These are phyloP conservation scores for Pollenia griseotomentosa DNA, from an alignment of 2,888 invertebrate species.

Conservation along the genomic window DNA sequence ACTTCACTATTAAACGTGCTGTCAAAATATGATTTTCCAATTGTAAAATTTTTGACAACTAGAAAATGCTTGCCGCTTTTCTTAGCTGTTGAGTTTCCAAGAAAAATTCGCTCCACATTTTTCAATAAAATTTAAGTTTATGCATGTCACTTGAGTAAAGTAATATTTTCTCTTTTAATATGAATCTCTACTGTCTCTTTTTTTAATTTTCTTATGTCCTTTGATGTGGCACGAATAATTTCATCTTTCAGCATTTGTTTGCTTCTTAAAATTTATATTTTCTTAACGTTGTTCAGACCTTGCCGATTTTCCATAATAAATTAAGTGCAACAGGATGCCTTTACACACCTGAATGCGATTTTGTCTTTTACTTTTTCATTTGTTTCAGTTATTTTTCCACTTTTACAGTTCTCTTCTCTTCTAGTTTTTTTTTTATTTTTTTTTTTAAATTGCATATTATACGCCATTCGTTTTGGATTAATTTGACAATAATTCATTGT, in stretches of 20 bases:
- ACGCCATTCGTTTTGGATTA: slow-evolving; percentile 68
- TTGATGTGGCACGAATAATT: slow-evolving; percentile 15
- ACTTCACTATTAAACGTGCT: too few species aligned
- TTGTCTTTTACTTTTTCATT: slow-evolving; percentile 26
- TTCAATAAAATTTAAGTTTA: too few species aligned
- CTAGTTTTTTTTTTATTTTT: neutral
- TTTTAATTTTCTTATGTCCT: neutral
- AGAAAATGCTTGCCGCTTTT: too few species aligned
- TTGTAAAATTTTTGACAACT: too few species aligned
- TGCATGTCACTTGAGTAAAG: neutral
- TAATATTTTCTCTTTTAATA: neutral
- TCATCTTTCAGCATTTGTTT: slow-evolving; percentile 35
- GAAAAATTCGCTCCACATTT: too few species aligned
- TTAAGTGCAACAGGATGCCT: slow-evolving; percentile 71
- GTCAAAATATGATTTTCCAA: too few species aligned
- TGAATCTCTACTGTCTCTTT: too few species aligned
- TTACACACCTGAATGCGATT: slow-evolving; percentile 72
- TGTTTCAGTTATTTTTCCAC: neutral
- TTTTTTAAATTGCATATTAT: slow-evolving; percentile 64
- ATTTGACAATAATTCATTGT: slow-evolving; percentile 70
- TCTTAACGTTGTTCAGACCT: slow-evolving; percentile 8
- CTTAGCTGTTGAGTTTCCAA: too few species aligned
- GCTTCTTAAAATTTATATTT: slow-evolving; percentile 35
- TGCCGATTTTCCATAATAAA: slow-evolving; percentile 61
- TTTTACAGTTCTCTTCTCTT: slow-evolving; percentile 17